Base-by-base conservation (phyloP, 2,797 vertebrate genomes). In the Petrocephalus schoutedeni region DNA sequence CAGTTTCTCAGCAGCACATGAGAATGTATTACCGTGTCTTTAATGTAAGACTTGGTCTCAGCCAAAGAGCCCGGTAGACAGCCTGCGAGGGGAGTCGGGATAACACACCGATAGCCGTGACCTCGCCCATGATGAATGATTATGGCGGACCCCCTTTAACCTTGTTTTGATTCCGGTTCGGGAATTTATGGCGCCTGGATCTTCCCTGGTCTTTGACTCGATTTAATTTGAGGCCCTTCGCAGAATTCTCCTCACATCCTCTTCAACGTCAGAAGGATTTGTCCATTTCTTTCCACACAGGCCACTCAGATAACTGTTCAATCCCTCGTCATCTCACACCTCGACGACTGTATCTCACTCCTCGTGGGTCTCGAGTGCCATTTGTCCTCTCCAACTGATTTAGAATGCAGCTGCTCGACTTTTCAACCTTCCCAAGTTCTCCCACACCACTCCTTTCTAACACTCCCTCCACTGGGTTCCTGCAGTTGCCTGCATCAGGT, bases 151-250 rank as follows among this genome's bases (percentile, higher is more conserved):
- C 54, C 28, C 88, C 88, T 82, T 58, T 94, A 93, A 95, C 95
- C 95, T 96, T 96, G 94, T 90, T 89, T 92, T 93, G 95, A 95
- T 94, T 94, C 95, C 94, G 92, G 54, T 93, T 93, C 94, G 90
- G 89, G 90, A 92, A 95, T 95, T 93, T 92, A 95, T 94, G 90
- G 90, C 89, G 87, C 89, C 77, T 88, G 91, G 89, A 93, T 92
- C 90, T 90, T 90, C 87, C 91, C 51, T 91, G 92, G 91, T 92
- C 93, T 92, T 92, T 87, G 86, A 89, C 93, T 88, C 89, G 51
- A 88, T 91, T 94, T 94, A 95, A 95, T 95, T 95, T 94, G 94
- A 94, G 91, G 92, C 91, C 90, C 87, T 89, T 56, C 92, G 91
- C 93, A 92, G 93, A 49, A 41, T 41, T 41, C 36, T 41, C 36